Evolutionary conservation across 2,113 vertebrate species (phyloP).

Genomic region (Chinchilla lanigera): DNA sequence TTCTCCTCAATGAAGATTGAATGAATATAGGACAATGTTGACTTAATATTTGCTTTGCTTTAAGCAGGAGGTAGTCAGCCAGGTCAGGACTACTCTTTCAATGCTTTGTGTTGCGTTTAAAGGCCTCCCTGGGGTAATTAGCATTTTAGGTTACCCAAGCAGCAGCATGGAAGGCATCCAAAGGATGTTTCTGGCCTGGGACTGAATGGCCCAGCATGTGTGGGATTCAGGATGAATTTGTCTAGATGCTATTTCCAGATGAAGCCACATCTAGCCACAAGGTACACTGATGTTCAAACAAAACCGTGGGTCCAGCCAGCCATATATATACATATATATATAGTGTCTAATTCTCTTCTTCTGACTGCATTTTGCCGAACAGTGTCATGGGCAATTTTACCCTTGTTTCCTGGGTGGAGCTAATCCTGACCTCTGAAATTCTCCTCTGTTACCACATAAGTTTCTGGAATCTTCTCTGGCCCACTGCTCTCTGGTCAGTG

Average conservation of each 20-base stretch:
- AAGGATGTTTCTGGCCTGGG: not conserved
- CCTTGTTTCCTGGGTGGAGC: not conserved
- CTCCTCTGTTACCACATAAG: not conserved
- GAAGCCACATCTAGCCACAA: not conserved
- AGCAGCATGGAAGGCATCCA: not conserved
- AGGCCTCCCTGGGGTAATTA: constrained; percentile 40
- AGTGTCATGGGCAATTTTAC: not conserved
- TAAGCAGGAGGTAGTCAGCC: not conserved
- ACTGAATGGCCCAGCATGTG: not conserved
- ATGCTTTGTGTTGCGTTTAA: not conserved
- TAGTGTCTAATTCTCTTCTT: not conserved
- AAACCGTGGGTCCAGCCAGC: not conserved
- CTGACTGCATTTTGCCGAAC: not conserved
- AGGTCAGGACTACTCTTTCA: not conserved
- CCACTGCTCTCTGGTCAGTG: not conserved
- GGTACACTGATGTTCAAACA: not conserved
- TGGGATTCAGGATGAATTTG: not conserved
- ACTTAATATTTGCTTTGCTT: not conserved
- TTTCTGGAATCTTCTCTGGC: not conserved
- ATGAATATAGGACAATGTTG: not conserved
- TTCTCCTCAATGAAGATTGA: not conserved
- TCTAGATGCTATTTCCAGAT: not conserved
- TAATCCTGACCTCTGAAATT: not conserved
- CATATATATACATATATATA: not conserved
- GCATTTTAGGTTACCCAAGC: constrained; percentile 46